Percentiles rank a stretch among this genome's conserved stretches.
These are phyloP conservation scores for Psittacula echo DNA, from an alignment of 2,797 vertebrate species.

Conservation along the genomic window DNA sequence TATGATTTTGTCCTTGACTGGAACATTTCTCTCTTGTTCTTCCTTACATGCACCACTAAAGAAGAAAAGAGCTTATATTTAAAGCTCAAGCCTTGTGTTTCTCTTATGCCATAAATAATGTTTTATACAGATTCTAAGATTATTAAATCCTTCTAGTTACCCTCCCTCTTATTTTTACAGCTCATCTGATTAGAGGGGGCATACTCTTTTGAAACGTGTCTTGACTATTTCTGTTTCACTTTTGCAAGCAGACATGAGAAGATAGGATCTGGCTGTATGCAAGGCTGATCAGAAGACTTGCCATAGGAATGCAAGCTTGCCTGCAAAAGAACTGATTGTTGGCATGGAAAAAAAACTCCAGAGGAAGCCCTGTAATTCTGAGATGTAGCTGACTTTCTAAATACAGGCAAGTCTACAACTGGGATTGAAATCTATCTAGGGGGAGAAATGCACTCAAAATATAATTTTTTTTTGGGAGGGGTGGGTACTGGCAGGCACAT, in stretches of 20 bases:
- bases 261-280: background rate
- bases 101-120: slow-evolving; percentile 61
- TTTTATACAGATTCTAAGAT: slow-evolving; percentile 10
- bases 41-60: slow-evolving; percentile 37
- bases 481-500: background rate
- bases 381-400: background rate
- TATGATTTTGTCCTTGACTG: slow-evolving; percentile 74
- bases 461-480: background rate
- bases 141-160: slow-evolving; percentile 33
- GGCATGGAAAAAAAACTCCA: background rate
- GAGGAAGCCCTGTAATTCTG: background rate
- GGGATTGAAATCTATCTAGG: background rate
- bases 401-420: background rate
- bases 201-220: slow-evolving; percentile 7
- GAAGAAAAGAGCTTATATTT: slow-evolving; percentile 11
- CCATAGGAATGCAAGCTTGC: background rate
- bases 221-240: slow-evolving; percentile 20
- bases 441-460: background rate
- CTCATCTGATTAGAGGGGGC: slow-evolving; percentile 11
- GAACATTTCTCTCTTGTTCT: slow-evolving; percentile 54
- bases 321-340: background rate
- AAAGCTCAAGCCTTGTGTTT: slow-evolving; percentile 23
- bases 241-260: slow-evolving; percentile 8
- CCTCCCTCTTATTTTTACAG: slow-evolving; percentile 24
- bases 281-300: background rate